These are phyloP conservation scores for Silvanus unidentatus DNA, from an alignment of 2,888 invertebrate species.

Conservation along the genomic window DNA sequence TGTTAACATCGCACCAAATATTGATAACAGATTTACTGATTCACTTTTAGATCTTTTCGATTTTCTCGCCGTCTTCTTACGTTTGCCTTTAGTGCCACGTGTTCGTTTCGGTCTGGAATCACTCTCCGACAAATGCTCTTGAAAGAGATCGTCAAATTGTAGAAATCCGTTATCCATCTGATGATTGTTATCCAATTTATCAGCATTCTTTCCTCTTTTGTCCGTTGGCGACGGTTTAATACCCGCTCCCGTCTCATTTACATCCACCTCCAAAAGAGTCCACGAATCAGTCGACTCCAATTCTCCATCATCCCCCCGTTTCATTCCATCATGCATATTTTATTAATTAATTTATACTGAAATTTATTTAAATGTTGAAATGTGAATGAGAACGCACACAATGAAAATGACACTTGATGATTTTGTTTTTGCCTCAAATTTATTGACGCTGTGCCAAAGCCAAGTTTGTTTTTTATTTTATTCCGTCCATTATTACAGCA, in stretches of 20 bases:
- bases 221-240: too few species aligned
- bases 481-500: too few species aligned
- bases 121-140: constrained; percentile 5
- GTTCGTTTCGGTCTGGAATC: not conserved
- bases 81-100: constrained; percentile 9
- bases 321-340: constrained; percentile 20
- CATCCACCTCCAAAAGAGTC: constrained; percentile 26
- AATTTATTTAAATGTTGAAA: constrained; percentile 11
- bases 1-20: constrained; percentile 31
- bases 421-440: too few species aligned
- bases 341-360: not conserved
- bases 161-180: constrained; percentile 17
- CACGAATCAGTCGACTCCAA: constrained; percentile 34
- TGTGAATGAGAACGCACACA: constrained; percentile 11
- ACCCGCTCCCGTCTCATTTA: too few species aligned
- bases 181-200: too few species aligned
- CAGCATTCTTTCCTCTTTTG: too few species aligned
- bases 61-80: too few species aligned
- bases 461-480: constrained; percentile 4
- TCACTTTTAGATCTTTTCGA: constrained; percentile 22
- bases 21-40: constrained; percentile 25
- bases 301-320: constrained; percentile 28
- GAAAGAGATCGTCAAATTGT: constrained; percentile 19
- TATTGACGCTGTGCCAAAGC: not conserved
- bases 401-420: too few species aligned